Evolutionary conservation across 2,797 vertebrate species (phyloP).

Genomic region (Emys orbicularis): DNA sequence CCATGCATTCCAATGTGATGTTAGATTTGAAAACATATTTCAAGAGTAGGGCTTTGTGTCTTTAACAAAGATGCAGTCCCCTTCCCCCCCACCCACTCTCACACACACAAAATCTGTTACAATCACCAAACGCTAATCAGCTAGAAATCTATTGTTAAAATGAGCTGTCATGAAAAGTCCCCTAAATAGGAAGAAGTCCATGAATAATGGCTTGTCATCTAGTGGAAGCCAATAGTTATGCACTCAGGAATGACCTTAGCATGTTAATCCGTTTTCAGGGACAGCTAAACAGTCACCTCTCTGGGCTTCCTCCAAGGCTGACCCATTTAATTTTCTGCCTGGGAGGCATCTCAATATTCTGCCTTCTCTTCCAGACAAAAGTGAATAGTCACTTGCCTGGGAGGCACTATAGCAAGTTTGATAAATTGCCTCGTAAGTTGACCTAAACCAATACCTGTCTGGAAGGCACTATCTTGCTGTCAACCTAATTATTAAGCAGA

Average conservation of each 20-base stretch:
- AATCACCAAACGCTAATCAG: neutral
- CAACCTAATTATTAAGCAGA: constrained; percentile 72
- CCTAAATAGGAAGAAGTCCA: constrained; percentile 16
- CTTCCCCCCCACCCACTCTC: neutral
- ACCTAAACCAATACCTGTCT: constrained; percentile 53
- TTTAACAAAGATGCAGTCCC: neutral
- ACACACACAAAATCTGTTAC: constrained; percentile 7
- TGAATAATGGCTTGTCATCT: constrained; percentile 55
- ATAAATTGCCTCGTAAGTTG: constrained; percentile 62
- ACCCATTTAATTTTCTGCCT: constrained; percentile 72
- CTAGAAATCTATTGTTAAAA: constrained; percentile 30
- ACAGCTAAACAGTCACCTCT: constrained; percentile 53
- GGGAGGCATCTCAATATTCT: neutral
- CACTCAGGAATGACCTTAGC: constrained; percentile 51
- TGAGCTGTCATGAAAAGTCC: neutral
- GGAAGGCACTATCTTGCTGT: constrained; percentile 45
- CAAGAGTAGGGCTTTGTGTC: neutral
- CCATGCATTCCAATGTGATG: neutral
- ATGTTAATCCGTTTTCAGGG: constrained; percentile 59
- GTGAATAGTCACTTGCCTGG: constrained; percentile 51
- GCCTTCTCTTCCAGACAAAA: constrained; percentile 36
- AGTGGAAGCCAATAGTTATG: constrained; percentile 32
- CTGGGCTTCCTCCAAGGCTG: constrained; percentile 54
- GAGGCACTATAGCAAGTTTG: constrained; percentile 50
- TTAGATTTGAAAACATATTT: neutral